Evolutionary conservation across 2,888 invertebrate genomes (phyloP), one percentile per base, ranked within the genome.

Genomic region (Tetragnatha montana): DNA sequence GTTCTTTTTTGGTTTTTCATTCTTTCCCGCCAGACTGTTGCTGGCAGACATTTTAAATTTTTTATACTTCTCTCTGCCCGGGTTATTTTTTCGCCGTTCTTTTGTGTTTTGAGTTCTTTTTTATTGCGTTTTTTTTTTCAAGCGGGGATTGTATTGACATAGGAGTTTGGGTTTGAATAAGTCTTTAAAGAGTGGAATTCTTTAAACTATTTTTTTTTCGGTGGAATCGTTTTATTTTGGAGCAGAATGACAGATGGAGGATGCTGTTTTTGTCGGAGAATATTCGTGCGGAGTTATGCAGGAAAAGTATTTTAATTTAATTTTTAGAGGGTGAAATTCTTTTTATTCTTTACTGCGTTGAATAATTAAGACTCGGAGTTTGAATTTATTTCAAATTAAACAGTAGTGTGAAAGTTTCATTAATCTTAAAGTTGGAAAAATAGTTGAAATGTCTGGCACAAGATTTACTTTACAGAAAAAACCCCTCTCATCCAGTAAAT

Each of bases 31-130:
- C 78, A 79, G 79, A 78, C 85, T 85, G 85, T 85, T 85, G 85
- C 85, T 85, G 49, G 35, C 69, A 85, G 70, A 68, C 78, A 50
- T 81, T 81, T 81, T 81, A 71, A 81, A 81, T 69, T 81, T 75
- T 49, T 78, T 81, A 60, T 60, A 60, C 75, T 75, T 83, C 75
- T 68, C 60, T 75, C 68, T 51, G 60, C 17, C 14, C 69, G 75
- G 10, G 22, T 83, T 75, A 74, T 75, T 60, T 75, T 68, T 75
- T 75, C 69, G 82, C 50, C 19, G 60, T 84, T 74, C 35, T 82
- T 82, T 47, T 74, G 49, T 69, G 19, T 84, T 49, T 1, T 73
- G 10, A 21, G 22, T 49, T 81, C 47, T 70, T 81, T 81, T 49
- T 80, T 17, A 8, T 2, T 47, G 17, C 35, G 21, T 21, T 70